A percentile compares a stretch with the other conserved stretches of the same genome.
These are phyloP conservation scores for Ecliptopera silaceata DNA, from an alignment of 2,888 invertebrate species.

Conservation along the genomic window DNA sequence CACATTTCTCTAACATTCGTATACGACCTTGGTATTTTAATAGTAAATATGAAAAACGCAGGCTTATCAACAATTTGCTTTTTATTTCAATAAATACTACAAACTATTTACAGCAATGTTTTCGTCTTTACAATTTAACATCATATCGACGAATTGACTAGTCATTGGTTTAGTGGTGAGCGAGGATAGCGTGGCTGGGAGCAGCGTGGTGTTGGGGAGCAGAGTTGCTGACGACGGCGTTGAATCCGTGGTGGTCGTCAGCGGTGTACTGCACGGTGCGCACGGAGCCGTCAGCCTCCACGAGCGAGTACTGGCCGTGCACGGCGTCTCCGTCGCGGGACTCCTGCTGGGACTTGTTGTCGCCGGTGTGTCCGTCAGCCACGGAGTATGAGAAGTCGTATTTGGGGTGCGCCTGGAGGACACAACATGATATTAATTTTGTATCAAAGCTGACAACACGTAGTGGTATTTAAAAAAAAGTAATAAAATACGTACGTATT, in stretches of 20 bases:
- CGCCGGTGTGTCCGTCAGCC: slow-evolving; percentile 81
- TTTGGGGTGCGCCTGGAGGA: slow-evolving; percentile 65
- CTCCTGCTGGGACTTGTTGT: slow-evolving; percentile 82
- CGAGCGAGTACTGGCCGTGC: slow-evolving; percentile 79
- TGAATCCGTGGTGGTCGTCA: slow-evolving; percentile 75
- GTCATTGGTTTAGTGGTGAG: slow-evolving; percentile 46
- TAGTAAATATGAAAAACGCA: not conserved
- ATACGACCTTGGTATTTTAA: no score
- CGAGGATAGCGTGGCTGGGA: slow-evolving; percentile 44
- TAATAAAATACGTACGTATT: slow-evolving; percentile 10
- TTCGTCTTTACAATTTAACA: slow-evolving; percentile 25
- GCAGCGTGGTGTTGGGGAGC: slow-evolving; percentile 56
- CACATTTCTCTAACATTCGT: no score
- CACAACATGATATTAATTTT: slow-evolving; percentile 8
- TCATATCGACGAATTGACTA: slow-evolving; percentile 30
- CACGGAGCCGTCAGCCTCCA: slow-evolving; percentile 81
- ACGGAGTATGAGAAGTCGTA: slow-evolving; percentile 82
- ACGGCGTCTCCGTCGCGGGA: slow-evolving; percentile 79
- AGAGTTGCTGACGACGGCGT: slow-evolving; percentile 67
- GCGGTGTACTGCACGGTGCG: slow-evolving; percentile 81
- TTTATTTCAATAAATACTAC: slow-evolving; percentile 40
- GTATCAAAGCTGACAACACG: not conserved
- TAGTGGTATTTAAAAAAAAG: not conserved
- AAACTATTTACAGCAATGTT: slow-evolving; percentile 41
- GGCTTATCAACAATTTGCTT: slow-evolving; percentile 32